Evolutionary conservation across 2,888 invertebrate genomes (phyloP).

Genomic region (Timandra comae): DNA sequence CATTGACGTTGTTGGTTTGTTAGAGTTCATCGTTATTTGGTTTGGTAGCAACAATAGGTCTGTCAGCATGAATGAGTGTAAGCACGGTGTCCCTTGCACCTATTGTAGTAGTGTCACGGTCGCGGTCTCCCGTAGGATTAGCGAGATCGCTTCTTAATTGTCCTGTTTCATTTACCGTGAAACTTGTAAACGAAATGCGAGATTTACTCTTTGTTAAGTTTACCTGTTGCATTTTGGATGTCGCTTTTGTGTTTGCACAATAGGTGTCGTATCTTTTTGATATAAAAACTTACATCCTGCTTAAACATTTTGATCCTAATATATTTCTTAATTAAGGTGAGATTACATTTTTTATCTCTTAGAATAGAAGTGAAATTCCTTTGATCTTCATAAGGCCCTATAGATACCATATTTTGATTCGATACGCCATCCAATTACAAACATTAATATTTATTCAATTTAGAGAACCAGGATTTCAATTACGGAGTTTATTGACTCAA

Average conservation of each 20-base stretch:
- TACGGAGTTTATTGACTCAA: too few species aligned
- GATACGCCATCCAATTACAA: too few species aligned
- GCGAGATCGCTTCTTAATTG: conserved; percentile 50
- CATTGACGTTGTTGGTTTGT: conserved; percentile 2
- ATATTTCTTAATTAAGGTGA: conserved; percentile 1
- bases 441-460: too few species aligned
- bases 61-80: conserved; percentile 57
- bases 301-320: conserved; percentile 6
- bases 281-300: conserved; percentile 16
- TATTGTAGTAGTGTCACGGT: conserved; percentile 47
- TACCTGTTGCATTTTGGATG: conserved; percentile 28
- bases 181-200: conserved; percentile 8
- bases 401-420: too few species aligned
- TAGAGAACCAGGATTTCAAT: too few species aligned
- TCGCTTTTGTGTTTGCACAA: conserved; percentile 11
- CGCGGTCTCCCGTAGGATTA: conserved; percentile 54
- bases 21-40: conserved; percentile 18
- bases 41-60: conserved; percentile 43
- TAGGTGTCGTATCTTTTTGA: conserved; percentile 10
- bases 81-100: conserved; percentile 44
- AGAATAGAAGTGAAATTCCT: too few species aligned
- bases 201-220: conserved; percentile 30
- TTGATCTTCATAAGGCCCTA: too few species aligned
- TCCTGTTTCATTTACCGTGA: conserved; percentile 24
- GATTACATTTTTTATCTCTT: too few species aligned